These are phyloP conservation scores for Psittacus erithacus DNA, from an alignment of 2,113 vertebrate genomes.

Conservation along the genomic window DNA sequence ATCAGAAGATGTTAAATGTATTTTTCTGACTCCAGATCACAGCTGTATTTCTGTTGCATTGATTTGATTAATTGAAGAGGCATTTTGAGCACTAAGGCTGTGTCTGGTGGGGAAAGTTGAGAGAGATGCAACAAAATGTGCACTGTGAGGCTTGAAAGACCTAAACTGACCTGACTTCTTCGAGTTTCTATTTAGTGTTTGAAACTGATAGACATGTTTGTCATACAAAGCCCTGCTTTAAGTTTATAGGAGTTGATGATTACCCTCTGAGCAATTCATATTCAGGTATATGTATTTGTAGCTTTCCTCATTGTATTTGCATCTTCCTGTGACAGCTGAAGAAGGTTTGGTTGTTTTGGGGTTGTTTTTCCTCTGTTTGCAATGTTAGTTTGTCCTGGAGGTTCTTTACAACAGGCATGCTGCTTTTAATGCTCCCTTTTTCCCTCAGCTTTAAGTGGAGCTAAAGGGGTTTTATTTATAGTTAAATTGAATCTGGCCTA, in stretches of 20 bases:
- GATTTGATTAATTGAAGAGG: not conserved
- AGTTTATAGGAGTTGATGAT: not conserved
- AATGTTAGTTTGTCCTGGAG: not conserved
- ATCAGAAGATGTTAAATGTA: not conserved
- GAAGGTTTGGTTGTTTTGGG: not conserved
- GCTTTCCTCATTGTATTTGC: not conserved
- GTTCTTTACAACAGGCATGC: not conserved
- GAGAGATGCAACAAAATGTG: not conserved
- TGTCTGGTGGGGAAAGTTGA: not conserved
- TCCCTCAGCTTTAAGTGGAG: not conserved
- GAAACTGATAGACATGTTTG: not conserved
- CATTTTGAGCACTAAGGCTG: not conserved
- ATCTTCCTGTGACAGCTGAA: not conserved
- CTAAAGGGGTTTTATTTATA: not conserved
- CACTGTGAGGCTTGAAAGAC: not conserved
- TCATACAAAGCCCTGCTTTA: not conserved
- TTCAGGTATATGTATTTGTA: not conserved
- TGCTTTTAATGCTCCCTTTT: fast-evolving
- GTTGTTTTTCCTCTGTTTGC: fast-evolving
- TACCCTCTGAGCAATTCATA: not conserved
- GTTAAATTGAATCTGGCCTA: not conserved
- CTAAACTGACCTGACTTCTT: not conserved
- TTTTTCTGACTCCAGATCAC: not conserved
- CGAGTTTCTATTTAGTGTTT: not conserved
- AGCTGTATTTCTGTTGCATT: not conserved